phyloP scores from a whole-genome alignment of 2,113 vertebrate genomes.

The Mus spicilegus region DNA sequence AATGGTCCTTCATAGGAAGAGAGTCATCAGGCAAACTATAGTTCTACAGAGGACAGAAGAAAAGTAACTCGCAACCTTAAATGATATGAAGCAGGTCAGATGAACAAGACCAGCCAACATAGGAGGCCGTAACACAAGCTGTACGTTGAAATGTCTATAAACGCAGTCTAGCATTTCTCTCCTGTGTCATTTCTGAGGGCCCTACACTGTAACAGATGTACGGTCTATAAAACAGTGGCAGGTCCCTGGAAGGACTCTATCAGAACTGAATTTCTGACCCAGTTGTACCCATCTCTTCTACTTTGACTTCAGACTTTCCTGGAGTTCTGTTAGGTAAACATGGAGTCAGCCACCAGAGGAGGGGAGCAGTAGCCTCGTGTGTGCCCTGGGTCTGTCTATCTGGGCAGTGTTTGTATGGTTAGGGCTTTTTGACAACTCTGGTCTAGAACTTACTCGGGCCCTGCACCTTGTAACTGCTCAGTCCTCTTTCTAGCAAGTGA shows the following conservation, averaged over 20 bases:
- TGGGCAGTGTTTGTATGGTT: background rate
- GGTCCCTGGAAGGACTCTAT: background rate
- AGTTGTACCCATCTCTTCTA: background rate
- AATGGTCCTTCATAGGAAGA: background rate
- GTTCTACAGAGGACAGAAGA: background rate
- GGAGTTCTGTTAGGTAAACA: background rate
- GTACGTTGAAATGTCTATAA: background rate
- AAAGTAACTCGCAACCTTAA: background rate
- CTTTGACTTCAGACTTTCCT: background rate
- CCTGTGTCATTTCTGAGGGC: background rate
- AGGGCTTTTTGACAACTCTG: background rate
- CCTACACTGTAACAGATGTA: background rate
- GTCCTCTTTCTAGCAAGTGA: background rate
- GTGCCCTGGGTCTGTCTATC: fast-evolving
- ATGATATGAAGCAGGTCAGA: background rate
- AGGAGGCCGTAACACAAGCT: background rate
- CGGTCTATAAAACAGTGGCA: background rate
- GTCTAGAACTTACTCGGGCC: background rate
- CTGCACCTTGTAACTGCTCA: background rate
- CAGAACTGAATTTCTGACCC: background rate
- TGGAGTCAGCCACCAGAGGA: background rate
- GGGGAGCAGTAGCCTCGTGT: background rate
- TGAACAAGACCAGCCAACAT: background rate
- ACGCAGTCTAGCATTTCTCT: background rate
- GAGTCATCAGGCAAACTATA: background rate